Conservation (phyloP, 1,140 invertebrate genomes). For the Procambarus clarkii region DNA sequence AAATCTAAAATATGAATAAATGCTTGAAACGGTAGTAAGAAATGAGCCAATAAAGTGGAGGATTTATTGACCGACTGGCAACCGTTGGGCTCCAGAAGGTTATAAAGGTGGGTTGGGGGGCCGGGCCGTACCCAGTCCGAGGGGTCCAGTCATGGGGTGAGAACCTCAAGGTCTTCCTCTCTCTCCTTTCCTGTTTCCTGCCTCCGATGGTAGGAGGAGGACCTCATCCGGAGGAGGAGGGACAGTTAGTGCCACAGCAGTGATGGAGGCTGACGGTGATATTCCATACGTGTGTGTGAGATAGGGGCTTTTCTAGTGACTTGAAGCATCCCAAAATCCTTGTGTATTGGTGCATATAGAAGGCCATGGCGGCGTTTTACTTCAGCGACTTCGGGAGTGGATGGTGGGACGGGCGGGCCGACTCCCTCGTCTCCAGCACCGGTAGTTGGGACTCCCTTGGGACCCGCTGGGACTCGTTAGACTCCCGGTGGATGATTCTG, state of each 20-base stretch:
- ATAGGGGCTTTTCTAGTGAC: background rate
- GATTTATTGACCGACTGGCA: too few relatives aligned
- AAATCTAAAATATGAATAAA: too few relatives aligned
- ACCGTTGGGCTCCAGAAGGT: background rate
- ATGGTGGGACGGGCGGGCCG: background rate
- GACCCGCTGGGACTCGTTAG: background rate
- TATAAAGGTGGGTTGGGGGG: background rate
- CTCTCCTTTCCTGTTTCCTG: too few relatives aligned
- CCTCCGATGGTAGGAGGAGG: too few relatives aligned
- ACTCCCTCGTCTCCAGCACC: conserved; percentile 33
- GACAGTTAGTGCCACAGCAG: too few relatives aligned
- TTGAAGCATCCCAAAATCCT: background rate
- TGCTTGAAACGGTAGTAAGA: too few relatives aligned
- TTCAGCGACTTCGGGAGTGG: background rate
- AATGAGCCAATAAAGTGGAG: too few relatives aligned
- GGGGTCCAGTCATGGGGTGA: background rate
- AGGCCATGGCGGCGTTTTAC: conserved; percentile 3
- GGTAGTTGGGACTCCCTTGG: conserved; percentile 22
- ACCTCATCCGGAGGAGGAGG: too few relatives aligned
- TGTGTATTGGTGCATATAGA: background rate
- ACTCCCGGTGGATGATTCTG: background rate
- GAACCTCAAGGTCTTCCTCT: too few relatives aligned
- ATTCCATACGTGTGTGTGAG: too few relatives aligned
- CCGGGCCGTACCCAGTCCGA: background rate
- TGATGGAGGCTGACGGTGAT: too few relatives aligned